Evolutionary conservation across 2,113 vertebrate genomes (phyloP).

Genomic region (Zosterops japonicus): DNA sequence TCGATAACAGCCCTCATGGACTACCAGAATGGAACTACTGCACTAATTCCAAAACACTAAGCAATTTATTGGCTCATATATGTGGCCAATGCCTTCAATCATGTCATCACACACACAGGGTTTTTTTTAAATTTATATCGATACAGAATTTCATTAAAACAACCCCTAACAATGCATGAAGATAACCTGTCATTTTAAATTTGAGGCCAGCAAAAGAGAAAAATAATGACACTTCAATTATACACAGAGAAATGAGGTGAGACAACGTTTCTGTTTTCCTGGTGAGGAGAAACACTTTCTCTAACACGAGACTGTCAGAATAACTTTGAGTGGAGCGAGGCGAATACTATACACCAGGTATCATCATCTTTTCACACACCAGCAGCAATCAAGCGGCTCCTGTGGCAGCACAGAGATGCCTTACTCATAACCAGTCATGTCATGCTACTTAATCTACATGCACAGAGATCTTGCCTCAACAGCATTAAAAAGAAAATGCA

Average conservation of each 20-base stretch:
- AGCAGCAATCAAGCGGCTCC: neutral
- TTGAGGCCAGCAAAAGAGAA: neutral
- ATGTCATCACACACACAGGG: neutral
- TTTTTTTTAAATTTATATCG: neutral
- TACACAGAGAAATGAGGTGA: neutral
- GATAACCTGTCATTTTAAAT: neutral
- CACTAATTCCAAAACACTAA: neutral
- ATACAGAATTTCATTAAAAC: neutral
- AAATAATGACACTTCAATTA: neutral
- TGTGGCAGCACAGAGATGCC: neutral
- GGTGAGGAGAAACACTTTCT: neutral
- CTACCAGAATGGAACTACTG: neutral
- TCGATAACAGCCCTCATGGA: neutral
- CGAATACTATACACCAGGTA: neutral
- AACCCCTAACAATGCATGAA: neutral
- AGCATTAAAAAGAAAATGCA: neutral
- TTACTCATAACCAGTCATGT: neutral
- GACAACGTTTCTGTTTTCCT: neutral
- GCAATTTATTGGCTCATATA: neutral
- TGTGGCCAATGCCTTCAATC: neutral
- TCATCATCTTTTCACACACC: neutral
- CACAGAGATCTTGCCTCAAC: neutral
- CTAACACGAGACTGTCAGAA: neutral
- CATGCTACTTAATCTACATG: neutral
- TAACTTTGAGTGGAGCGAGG: neutral